A percentile compares a stretch with the other conserved stretches of the same genome.
Conservation (phyloP, 1,140 invertebrate genomes). For the Chionoecetes opilio region DNA sequence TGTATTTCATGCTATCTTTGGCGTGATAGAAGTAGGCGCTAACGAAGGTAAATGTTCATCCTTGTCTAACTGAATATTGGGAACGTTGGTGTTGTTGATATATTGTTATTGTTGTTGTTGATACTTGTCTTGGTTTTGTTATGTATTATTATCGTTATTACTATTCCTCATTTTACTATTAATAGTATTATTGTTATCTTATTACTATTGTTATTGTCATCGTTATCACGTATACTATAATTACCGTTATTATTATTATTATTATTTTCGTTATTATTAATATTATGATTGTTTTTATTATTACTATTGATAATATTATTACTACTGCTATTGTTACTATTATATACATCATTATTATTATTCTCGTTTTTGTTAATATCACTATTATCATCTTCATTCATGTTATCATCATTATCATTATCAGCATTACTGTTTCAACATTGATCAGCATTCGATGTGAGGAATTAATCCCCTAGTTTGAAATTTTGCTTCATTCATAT, state of each 20-base stretch:
- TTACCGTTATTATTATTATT: background rate
- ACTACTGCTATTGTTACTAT: constrained; percentile 4
- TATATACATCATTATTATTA: constrained; percentile 41
- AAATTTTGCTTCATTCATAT: no score
- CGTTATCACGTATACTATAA: background rate
- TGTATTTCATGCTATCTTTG: no score
- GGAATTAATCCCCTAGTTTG: no score
- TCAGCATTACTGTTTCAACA: background rate
- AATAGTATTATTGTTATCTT: no score
- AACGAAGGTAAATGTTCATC: background rate
- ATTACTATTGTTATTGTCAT: background rate
- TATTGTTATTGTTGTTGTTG: background rate
- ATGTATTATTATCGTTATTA: no score
- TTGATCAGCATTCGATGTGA: no score
- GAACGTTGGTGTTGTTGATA: background rate
- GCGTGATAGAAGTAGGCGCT: no score
- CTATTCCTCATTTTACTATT: no score
- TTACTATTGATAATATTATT: constrained; percentile 10
- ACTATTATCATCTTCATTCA: background rate
- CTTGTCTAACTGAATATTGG: background rate
- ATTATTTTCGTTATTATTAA: background rate
- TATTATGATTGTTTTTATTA: constrained; percentile 32
- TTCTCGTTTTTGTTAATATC: background rate
- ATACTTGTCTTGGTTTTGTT: no score
- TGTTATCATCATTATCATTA: constrained; percentile 7